A percentile compares a stretch with the other conserved stretches of the same genome.
These are phyloP conservation scores for Fabriciana adippe DNA, from an alignment of 2,888 invertebrate genomes.

Conservation along the genomic window DNA sequence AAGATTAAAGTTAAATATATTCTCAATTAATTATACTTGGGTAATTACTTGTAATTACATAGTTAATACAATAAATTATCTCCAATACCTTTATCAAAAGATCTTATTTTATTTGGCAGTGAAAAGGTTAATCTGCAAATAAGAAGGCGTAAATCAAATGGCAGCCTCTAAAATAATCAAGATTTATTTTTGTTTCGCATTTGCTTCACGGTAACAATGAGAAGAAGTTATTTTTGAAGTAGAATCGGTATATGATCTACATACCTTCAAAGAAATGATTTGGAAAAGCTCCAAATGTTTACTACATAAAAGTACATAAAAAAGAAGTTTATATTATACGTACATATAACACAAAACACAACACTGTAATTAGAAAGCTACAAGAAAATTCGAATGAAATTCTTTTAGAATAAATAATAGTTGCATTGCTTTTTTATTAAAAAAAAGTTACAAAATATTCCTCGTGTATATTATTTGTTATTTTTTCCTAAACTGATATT, in stretches of 20 bases:
- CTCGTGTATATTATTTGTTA: no score
- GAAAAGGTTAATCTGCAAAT: constrained; percentile 35
- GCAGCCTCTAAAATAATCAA: constrained; percentile 20
- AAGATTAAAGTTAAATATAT: background rate
- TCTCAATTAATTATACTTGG: background rate
- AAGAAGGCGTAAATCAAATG: constrained; percentile 25
- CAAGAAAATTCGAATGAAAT: no score
- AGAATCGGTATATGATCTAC: constrained; percentile 24
- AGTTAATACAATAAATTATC: constrained; percentile 14
- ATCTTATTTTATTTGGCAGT: constrained; percentile 33
- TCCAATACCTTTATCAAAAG: constrained; percentile 28
- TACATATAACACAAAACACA: background rate
- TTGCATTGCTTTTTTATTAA: no score
- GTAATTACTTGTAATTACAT: background rate
- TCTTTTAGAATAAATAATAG: no score
- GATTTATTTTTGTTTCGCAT: constrained; percentile 32
- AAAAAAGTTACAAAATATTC: no score
- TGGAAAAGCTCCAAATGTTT: constrained; percentile 36
- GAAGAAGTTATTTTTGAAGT: constrained; percentile 28
- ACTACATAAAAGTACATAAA: constrained; percentile 5
- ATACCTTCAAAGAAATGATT: constrained; percentile 26
- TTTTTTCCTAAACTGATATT: no score
- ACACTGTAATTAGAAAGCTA: background rate
- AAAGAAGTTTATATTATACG: background rate
- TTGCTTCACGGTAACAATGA: constrained; percentile 28